phyloP scores from a whole-genome alignment of 2,888 invertebrate species.

The Cheilosia grossa region DNA sequence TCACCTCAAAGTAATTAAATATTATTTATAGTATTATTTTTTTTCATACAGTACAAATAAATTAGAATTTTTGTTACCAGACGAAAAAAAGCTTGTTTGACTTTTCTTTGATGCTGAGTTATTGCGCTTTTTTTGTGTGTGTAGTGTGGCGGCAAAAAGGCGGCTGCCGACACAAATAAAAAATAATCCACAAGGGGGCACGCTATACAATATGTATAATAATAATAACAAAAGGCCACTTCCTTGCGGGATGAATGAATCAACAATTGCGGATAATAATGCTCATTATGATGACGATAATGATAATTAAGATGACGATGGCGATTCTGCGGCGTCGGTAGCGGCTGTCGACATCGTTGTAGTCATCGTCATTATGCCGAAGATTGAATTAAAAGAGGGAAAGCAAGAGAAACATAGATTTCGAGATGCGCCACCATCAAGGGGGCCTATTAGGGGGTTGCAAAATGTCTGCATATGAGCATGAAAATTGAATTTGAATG shows the following conservation, averaged over 20 bases:
- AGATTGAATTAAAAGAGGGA: conserved; percentile 49
- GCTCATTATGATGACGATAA: conserved; percentile 52
- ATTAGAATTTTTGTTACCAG: conserved; percentile 30
- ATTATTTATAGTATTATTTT: conserved; percentile 25
- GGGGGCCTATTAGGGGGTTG: conserved; percentile 36
- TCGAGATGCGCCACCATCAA: conserved; percentile 22
- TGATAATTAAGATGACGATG: conserved; percentile 32
- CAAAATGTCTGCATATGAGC: not conserved
- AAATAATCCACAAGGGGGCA: conserved; percentile 6
- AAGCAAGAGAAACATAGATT: conserved; percentile 12
- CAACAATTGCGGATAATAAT: conserved; percentile 73
- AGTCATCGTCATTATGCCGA: conserved; percentile 35
- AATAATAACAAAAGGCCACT: conserved; percentile 70
- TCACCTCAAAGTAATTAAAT: conserved; percentile 68
- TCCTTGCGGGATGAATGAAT: conserved; percentile 73
- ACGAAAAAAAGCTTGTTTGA: not conserved
- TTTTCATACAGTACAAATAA: conserved; percentile 18
- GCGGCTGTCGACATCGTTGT: conserved; percentile 40
- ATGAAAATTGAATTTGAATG: too few relatives aligned
- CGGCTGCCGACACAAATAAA: conserved; percentile 26
- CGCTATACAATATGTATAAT: conserved; percentile 22
- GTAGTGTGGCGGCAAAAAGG: conserved; percentile 46
- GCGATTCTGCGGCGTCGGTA: not conserved
- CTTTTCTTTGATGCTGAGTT: conserved; percentile 16
- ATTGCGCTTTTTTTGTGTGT: conserved; percentile 26